These are phyloP conservation scores for Calameuta idolon DNA, from an alignment of 2,888 invertebrate species.

Conservation along the genomic window DNA sequence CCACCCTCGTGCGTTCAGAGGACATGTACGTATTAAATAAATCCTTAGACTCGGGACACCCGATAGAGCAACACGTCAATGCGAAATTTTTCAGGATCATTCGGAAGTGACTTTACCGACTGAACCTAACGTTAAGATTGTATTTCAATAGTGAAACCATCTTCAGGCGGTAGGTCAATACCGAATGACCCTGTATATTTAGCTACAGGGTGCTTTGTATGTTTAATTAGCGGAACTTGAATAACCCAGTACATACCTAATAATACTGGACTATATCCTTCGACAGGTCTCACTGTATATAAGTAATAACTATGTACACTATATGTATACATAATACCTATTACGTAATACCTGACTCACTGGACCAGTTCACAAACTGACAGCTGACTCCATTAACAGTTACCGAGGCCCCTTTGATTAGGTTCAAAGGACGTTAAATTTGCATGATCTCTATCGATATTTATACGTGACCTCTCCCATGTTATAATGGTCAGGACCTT, in stretches of 20 bases:
- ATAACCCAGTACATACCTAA: background rate
- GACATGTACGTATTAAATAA: constrained; percentile 61
- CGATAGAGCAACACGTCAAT: background rate
- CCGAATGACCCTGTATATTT: background rate
- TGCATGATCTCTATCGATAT: background rate
- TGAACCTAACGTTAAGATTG: background rate
- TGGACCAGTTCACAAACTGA: background rate
- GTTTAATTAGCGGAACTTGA: background rate
- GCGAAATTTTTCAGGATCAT: background rate
- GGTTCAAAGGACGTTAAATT: background rate
- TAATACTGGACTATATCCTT: background rate
- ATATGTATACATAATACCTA: background rate
- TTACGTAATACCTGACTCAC: background rate
- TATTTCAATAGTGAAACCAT: background rate
- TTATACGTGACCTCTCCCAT: no score
- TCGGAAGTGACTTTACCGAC: background rate
- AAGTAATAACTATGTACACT: background rate
- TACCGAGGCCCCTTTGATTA: background rate
- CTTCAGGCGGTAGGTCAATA: background rate
- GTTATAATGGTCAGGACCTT: background rate
- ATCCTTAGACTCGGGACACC: background rate
- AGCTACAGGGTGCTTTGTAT: background rate
- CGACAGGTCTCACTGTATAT: background rate
- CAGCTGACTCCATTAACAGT: background rate
- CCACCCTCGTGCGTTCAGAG: constrained; percentile 61